A percentile compares a stretch with the other conserved stretches of the same genome.
Conservation (phyloP, 2,797 vertebrate genomes). For the Aldrovandia affinis region DNA sequence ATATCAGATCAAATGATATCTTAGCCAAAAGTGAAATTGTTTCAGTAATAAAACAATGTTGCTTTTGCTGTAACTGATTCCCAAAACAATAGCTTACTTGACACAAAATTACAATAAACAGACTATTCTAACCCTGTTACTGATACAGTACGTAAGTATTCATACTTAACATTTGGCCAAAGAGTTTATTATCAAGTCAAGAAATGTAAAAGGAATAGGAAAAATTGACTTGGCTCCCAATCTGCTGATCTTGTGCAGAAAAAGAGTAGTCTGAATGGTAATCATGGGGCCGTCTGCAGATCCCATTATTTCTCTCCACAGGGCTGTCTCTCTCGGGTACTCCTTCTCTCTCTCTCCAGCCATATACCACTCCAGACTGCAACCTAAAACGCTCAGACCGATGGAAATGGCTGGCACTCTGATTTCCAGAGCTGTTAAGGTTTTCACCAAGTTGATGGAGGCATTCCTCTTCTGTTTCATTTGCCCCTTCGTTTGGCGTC, state of each 20-base stretch:
- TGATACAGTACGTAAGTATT: background rate
- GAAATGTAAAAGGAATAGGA: background rate
- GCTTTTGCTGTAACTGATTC: background rate
- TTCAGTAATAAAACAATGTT: background rate
- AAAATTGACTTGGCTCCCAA: conserved; percentile 29
- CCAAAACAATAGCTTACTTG: background rate
- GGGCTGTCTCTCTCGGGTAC: background rate
- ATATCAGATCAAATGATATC: no score
- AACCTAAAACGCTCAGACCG: conserved; percentile 13
- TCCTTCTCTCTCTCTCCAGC: background rate
- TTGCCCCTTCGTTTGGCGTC: background rate
- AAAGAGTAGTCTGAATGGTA: conserved; percentile 15
- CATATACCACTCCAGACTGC: background rate
- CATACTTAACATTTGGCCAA: background rate
- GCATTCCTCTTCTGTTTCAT: background rate
- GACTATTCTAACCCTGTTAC: background rate
- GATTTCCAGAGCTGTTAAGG: conserved; percentile 10
- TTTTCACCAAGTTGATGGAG: conserved; percentile 19
- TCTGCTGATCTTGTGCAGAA: conserved; percentile 29
- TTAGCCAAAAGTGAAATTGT: background rate
- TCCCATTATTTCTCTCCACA: conserved; percentile 25
- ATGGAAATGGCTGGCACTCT: conserved; percentile 16
- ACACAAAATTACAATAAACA: background rate
- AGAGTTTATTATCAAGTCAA: conserved; percentile 7
- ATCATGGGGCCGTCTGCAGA: conserved; percentile 22